Evolutionary conservation across 1,140 invertebrate genomes (phyloP), one percentile per base, ranked within the genome.

Genomic region (Drosophila biarmipes): DNA sequence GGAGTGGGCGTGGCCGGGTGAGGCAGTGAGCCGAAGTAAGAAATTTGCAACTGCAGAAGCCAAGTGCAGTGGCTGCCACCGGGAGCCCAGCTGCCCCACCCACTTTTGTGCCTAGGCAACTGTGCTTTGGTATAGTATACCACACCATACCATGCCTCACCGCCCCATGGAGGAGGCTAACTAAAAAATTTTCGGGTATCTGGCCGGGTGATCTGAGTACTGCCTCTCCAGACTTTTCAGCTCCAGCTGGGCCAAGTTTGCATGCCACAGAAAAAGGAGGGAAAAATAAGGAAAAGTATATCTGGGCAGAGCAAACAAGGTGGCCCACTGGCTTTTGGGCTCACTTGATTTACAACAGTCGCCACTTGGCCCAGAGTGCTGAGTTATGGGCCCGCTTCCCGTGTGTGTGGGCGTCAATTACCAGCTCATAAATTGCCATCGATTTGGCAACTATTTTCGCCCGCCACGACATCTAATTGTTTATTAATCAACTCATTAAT

Each of bases 401-500:
- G 62, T 66, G 54, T 76, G 62, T 76, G 72, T 77, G 78, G 76
- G 71, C 71, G 77, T 80, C 63, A 80, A 71, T 79, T 80, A 74
- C 63, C 57, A 69, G 61, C 61, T 78, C 55, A 78, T 79, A 73
- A 57, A 79, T 79, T 78, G 52, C 38, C 71, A 79, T 68, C 62
- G 56, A 62, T 48, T 76, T 76, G 72, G 53, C 27, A 54, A 67
- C 54, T 76, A 58, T 53, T 75, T 56, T 24, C 5, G 3, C 24
- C 24, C 35, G 12, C 57, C 27, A 37, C 62, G 29, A 6, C 27
- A 8, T 62, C 63, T 56, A 80, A 80, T 87, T 75, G 84, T 87
- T 82, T 82, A 87, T 86, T 87, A 78, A 86, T 74, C 66, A 67
- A 43, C 46, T 78, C 61, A 82, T 86, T 82, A 87, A 78, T 69